Evolutionary conservation across 2,797 vertebrate species (phyloP).

Genomic region (Leptodactylus fallax): DNA sequence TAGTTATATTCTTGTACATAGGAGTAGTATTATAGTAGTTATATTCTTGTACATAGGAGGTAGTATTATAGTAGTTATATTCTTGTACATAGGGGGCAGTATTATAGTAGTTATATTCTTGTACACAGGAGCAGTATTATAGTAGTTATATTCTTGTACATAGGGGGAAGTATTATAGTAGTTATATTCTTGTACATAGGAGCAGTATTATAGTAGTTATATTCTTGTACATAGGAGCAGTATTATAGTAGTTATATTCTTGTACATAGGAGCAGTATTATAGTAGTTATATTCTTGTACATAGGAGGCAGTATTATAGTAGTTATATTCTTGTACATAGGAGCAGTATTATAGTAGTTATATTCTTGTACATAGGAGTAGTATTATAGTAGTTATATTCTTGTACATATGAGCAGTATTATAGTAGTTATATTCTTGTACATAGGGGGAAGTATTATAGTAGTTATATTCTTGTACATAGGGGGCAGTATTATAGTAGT

Average conservation of each 20-base stretch:
- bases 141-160: slow-evolving; percentile 2
- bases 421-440: neutral
- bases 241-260: slow-evolving; percentile 11
- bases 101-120: neutral
- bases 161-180: neutral
- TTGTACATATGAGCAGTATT: neutral
- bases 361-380: neutral
- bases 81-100: neutral
- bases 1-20: slow-evolving; percentile 2
- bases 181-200: neutral
- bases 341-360: neutral
- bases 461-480: slow-evolving; percentile 11
- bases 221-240: neutral
- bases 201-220: neutral
- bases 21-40: neutral
- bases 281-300: neutral
- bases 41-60: neutral
- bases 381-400: slow-evolving; percentile 4
- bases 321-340: neutral
- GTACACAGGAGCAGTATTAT: neutral
- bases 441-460: neutral
- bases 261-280: neutral
- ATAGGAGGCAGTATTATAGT: neutral
- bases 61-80: slow-evolving; percentile 3
- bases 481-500: neutral